Evolutionary conservation across 1,140 invertebrate genomes (phyloP), one percentile per base, ranked within the genome.

Genomic region (Babylonia areolata): DNA sequence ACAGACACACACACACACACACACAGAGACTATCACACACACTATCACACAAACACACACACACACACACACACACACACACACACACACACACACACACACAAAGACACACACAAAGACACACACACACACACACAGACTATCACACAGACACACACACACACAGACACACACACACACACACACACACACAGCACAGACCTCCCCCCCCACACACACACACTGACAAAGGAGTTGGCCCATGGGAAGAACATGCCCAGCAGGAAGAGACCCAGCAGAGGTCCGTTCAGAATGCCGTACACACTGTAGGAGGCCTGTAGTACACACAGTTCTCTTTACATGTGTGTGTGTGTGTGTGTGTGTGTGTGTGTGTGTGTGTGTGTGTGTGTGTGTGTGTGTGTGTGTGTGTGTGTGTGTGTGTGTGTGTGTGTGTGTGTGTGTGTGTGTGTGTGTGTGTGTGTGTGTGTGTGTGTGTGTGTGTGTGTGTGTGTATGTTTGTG

Each of bases 271-370:
- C 92, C 93, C 37, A 94, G 89, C 23, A 93, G 84, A 2, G 93
- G 93, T 35, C 93, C 93, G 71, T 90, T 90, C 17, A 94, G 85
- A 35, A 93, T 93, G 11, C 93, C 91, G 86, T 92, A 92, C 33
- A 93, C 87, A 33, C 88, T 91, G 28, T 93, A 88, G 3, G 92
- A 89, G 2, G 96, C 97, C 94, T 98, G 71, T 11, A 73, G 1
- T 12, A 69, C 64, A 69, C 15, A 69, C 58, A 69, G 20, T 3
- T 46, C 5, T 46, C 5, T 46, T 5, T 46, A 46, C 42, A 15
- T 46, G 46, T 1, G 46, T 51, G 46, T 17, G 2, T 51, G 46
- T 51, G 46, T 51, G 46, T 51, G 46, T 51, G 46, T 51, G 2
- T 51, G 46, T 51, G 46, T 51, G 46, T 51, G 46, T 51, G 46